Evolutionary conservation across 2,888 invertebrate genomes (phyloP).

Genomic region (Rotaria sp.): DNA sequence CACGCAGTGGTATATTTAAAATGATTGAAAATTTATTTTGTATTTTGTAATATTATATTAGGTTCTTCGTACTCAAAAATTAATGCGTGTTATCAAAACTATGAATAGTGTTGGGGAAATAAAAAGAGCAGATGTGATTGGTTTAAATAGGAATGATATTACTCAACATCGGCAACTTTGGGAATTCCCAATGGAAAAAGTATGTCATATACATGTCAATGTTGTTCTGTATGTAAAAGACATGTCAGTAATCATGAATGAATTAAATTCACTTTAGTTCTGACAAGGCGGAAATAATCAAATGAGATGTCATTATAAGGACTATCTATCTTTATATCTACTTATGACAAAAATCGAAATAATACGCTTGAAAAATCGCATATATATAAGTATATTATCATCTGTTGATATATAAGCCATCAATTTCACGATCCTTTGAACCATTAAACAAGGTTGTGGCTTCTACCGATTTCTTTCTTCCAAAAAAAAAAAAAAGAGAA

Average conservation of each 20-base stretch:
- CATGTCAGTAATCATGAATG: not conserved
- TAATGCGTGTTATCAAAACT: not conserved
- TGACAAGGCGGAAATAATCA: not conserved
- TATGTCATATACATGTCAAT: not conserved
- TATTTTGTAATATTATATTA: not conserved
- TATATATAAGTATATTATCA: not conserved
- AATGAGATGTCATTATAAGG: not conserved
- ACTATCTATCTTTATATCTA: not conserved
- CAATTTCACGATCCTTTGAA: not conserved
- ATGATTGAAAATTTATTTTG: not conserved
- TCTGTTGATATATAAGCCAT: not conserved
- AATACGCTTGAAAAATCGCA: not conserved
- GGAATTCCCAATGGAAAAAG: not conserved
- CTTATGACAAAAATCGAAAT: not conserved
- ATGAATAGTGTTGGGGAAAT: not conserved
- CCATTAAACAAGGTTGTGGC: not conserved
- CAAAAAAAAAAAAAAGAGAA: not conserved
- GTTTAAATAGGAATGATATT: not conserved
- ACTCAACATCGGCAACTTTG: not conserved
- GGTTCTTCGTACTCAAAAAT: not conserved
- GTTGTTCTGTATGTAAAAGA: not conserved
- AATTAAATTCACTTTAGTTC: not conserved
- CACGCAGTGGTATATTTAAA: not conserved
- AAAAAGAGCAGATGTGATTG: not conserved
- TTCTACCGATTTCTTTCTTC: not conserved